These are phyloP conservation scores for Apodemia zela DNA, from an alignment of 2,888 invertebrate species.

Conservation along the genomic window DNA sequence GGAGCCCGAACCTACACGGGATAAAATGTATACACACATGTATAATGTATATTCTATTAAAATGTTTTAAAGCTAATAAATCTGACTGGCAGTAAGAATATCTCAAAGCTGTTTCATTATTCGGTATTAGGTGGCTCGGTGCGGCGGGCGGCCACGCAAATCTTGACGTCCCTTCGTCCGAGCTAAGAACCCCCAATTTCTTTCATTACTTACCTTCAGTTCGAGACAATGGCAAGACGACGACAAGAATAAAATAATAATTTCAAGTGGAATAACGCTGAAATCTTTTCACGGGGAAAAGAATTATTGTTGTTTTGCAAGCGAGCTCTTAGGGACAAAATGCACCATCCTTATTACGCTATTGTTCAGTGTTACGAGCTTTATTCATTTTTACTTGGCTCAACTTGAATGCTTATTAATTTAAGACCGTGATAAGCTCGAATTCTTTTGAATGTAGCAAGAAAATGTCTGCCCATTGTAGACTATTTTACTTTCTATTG, in stretches of 20 bases:
- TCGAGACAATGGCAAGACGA: constrained; percentile 76
- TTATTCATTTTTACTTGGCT: constrained; percentile 81
- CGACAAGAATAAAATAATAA: constrained; percentile 77
- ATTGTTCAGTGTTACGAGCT: constrained; percentile 78
- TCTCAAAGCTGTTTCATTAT: constrained; percentile 76
- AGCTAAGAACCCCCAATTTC: constrained; percentile 74
- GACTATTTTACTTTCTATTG: constrained; percentile 73
- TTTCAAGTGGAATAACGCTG: constrained; percentile 81
- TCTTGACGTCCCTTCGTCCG: constrained; percentile 64
- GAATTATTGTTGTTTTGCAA: constrained; percentile 81
- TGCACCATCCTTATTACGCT: constrained; percentile 78
- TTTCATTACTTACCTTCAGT: constrained; percentile 79
- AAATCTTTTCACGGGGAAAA: constrained; percentile 77
- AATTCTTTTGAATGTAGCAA: constrained; percentile 75
- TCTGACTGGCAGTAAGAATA: constrained; percentile 59
- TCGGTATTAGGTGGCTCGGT: constrained; percentile 63
- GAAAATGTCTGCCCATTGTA: constrained; percentile 74
- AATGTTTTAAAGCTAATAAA: constrained; percentile 62
- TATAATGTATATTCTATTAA: constrained; percentile 20
- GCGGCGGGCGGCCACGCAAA: constrained; percentile 68
- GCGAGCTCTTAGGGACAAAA: constrained; percentile 77
- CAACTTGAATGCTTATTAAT: constrained; percentile 80
- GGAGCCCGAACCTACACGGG: no score
- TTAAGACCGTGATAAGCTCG: constrained; percentile 78
- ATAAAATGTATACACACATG: no score